Base-by-base conservation (phyloP, 2,797 vertebrate species). In the Furcifer pardalis region DNA sequence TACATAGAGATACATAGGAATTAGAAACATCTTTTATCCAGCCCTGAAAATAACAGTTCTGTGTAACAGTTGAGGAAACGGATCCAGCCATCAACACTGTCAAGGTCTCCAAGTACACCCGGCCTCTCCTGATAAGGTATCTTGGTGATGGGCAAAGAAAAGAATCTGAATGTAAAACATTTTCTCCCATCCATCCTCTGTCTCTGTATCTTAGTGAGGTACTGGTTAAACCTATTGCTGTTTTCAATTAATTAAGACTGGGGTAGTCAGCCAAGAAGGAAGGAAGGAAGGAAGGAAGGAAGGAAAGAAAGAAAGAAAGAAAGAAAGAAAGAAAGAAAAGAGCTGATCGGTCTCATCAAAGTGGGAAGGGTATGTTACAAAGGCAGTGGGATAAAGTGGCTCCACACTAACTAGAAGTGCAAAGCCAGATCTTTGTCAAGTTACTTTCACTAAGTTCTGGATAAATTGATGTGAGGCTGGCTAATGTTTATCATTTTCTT, bases 101-200 rank as follows among this genome's bases (percentile, higher is more conserved):
- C 81, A 86, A 86, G 87, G 83, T 90, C 80, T 90, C 52, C 75
- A 79, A 79, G 25, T 4, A 62, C 87, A 89, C 88, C 77, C 89
- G 90, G 79, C 90, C 77, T 78, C 75, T 82, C 71, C 77, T 81
- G 84, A 83, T 89, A 85, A 72, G 66, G 52, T 73, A 77, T 44
- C 59, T 30, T 0, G 2, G 5, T 87, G 86, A 92, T 85, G 68
- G 69, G 77, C 60, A 89, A 78, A 74, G 40, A 82, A 42, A 68
- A 86, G 35, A 27, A 56, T 63, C n/a, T 49, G 37, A 69, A 59
- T 7, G 77, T 74, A 89, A 90, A 89, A 81, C 30, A 0, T 0
- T 4, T 83, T 87, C 68, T 85, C 65, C 12, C 12, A 13, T 17
- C 35, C 40, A 68, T 76, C 32, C 32, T 17, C 37, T 5, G 25